These are phyloP conservation scores for Microcaecilia unicolor DNA, from an alignment of 2,797 vertebrate species.

Conservation along the genomic window DNA sequence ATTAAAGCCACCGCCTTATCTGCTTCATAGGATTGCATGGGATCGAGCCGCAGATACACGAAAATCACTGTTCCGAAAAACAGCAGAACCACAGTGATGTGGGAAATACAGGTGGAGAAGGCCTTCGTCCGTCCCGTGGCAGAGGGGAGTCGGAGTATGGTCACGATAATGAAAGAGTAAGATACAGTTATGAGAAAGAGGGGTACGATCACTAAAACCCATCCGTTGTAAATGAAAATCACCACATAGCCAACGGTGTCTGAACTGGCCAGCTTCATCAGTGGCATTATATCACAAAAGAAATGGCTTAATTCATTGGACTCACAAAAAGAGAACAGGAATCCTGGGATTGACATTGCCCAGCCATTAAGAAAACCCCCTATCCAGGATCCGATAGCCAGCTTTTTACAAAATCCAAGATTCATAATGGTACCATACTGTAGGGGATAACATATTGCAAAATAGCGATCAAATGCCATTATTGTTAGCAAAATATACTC, in stretches of 20 bases:
- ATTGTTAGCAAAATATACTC: too few relatives aligned
- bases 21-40: constrained; percentile 1
- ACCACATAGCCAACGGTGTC: constrained; percentile 16
- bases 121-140: constrained; percentile 10
- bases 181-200: constrained; percentile 19
- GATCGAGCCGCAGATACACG: constrained; percentile 4
- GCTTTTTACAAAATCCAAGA: too few relatives aligned
- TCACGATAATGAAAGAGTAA: constrained; percentile 16
- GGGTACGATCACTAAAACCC: neutral
- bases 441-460: too few relatives aligned
- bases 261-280: constrained; percentile 22
- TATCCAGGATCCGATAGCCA: constrained; percentile 1
- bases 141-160: constrained; percentile 26
- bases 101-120: constrained; percentile 20
- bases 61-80: constrained; percentile 6
- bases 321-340: constrained; percentile 18
- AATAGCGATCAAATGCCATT: too few relatives aligned
- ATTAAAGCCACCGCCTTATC: constrained; percentile 1
- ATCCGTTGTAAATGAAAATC: constrained; percentile 16
- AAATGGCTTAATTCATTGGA: constrained; percentile 23
- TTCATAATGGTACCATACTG: too few relatives aligned
- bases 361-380: constrained; percentile 4
- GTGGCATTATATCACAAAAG: constrained; percentile 24
- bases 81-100: neutral
- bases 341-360: constrained; percentile 4